These are phyloP conservation scores for Smutsia temminckii DNA, from an alignment of 2,797 vertebrate genomes.

Conservation along the genomic window DNA sequence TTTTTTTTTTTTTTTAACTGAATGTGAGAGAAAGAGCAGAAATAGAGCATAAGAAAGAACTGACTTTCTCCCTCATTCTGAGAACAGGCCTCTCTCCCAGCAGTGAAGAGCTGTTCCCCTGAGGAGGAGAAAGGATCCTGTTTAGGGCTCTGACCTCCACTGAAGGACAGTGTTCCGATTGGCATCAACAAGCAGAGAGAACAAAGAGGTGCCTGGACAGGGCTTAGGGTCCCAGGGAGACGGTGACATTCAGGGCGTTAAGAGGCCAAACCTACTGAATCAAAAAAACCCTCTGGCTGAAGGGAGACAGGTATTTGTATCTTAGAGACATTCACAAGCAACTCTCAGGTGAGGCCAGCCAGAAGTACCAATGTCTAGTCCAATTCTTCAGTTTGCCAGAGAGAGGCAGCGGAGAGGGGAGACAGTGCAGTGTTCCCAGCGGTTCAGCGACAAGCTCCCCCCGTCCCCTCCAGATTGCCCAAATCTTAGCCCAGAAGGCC, in stretches of 20 bases:
- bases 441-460: not conserved
- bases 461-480: not conserved
- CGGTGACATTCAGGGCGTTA: not conserved
- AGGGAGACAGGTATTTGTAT: not conserved
- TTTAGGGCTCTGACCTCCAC: conserved; percentile 41
- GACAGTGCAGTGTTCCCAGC: not conserved
- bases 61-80: conserved; percentile 47
- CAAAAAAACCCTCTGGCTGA: not conserved
- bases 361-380: not conserved
- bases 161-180: conserved; percentile 61
- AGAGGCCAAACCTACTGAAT: conserved; percentile 22
- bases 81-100: conserved; percentile 49
- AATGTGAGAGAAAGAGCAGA: not conserved
- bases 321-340: conserved; percentile 26
- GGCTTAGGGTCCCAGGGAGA: conserved; percentile 13
- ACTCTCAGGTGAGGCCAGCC: conserved; percentile 23
- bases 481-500: not conserved
- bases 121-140: conserved; percentile 57
- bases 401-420: not conserved
- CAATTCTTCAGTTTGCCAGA: not conserved
- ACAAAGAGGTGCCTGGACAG: conserved; percentile 10
- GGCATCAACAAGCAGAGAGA: conserved; percentile 53
- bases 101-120: not conserved
- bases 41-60: conserved; percentile 57
- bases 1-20: not conserved